Base-by-base conservation (phyloP, 2,888 invertebrate genomes). In the Orthosia cruda region DNA sequence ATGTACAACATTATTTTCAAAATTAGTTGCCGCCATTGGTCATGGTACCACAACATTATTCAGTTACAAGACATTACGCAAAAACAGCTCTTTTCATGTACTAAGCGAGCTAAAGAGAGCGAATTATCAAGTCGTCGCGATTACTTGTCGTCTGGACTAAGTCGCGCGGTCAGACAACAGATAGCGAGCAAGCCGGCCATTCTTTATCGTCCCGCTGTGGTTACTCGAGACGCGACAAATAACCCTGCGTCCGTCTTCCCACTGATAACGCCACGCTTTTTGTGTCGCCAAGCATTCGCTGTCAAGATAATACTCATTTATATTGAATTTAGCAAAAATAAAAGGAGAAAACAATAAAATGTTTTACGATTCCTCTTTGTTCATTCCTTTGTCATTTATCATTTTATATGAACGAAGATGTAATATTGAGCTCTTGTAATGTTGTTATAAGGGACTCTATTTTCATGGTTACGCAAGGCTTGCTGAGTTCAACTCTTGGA, bases 201-300 rank as follows among this genome's bases (percentile, higher is more conserved):
- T 70, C 70, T 81, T 80, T 74, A 81, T 80, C 80, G 74, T 26
- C 50, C 45, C 45, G 65, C 49, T 50, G 70, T 15, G 70, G 74
- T 70, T 62, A 54, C 52, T 59, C n/a, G 71, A 65, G 62, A 69
- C 69, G 66, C 67, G 80, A 76, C 80, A 87, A 85, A 88, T 81
- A 86, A 71, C 81, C 74, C 20, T 70, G 67, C 75, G 79, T 81
- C 84, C 77, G 58, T 82, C 77, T 84, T 65, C 63, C 62, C 45
- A 23, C 58, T 62, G 86, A 88, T 87, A 87, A 81, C 77, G 85
- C 62, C 70, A 64, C 74, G 71, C 70, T 84, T 84, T 86, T 88
- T 82, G 77, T 84, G 67, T 71, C 70, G 72, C 62, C 54, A 55
- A 80, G 49, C 62, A 73, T 76, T 83, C 76, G 66, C 73, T 74